These are phyloP conservation scores for Falco naumanni DNA, from an alignment of 2,797 vertebrate genomes.

Conservation along the genomic window DNA sequence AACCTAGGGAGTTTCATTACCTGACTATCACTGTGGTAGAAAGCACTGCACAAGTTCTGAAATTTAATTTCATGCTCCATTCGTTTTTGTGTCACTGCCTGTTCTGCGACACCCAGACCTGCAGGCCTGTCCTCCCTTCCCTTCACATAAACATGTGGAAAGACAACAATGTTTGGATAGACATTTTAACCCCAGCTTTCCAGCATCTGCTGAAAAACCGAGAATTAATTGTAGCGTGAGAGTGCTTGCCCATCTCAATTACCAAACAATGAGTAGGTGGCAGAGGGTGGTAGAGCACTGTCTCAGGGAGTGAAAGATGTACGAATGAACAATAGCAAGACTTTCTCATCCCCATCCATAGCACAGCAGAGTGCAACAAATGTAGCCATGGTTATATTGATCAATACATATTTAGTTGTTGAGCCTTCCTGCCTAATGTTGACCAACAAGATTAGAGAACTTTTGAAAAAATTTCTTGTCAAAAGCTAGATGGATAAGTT, in stretches of 20 bases:
- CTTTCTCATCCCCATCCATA: background rate
- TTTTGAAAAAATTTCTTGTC: constrained; percentile 70
- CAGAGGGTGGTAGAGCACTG: background rate
- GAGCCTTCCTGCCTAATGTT: constrained; percentile 59
- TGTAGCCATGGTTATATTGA: constrained; percentile 38
- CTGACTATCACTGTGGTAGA: background rate
- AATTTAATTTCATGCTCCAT: constrained; percentile 66
- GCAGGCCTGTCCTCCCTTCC: background rate
- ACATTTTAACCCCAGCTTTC: constrained; percentile 28
- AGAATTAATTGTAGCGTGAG: background rate
- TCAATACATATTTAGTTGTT: constrained; percentile 72
- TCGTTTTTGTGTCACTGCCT: constrained; percentile 44
- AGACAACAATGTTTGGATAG: background rate
- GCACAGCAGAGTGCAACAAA: background rate
- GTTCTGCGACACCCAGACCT: background rate
- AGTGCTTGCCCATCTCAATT: constrained; percentile 25
- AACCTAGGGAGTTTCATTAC: constrained; percentile 37
- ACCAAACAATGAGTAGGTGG: background rate
- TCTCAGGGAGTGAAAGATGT: background rate
- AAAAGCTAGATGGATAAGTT: constrained; percentile 77
- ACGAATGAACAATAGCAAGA: background rate
- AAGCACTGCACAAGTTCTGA: constrained; percentile 26
- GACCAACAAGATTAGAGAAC: constrained; percentile 65
- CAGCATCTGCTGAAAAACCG: constrained; percentile 24
- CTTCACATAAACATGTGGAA: constrained; percentile 47